Evolutionary conservation across 2,888 invertebrate species (phyloP), one percentile per base, ranked within the genome.

Genomic region (Drosophila mimica): DNA sequence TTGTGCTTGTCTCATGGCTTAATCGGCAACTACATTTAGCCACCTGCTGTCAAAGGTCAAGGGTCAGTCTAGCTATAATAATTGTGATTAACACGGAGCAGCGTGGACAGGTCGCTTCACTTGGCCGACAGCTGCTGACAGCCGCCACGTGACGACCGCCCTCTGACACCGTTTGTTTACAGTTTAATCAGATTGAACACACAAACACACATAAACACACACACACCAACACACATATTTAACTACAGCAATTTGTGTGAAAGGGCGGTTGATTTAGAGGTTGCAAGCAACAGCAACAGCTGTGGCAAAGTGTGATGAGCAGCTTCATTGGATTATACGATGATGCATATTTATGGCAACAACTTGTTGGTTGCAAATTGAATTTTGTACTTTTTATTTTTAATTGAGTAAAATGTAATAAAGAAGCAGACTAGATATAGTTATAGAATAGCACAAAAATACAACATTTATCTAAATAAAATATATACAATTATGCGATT

Each of bases 61-160:
- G 56, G 76, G 66, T 75, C 76, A 69, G 17, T 7, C 17, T 25
- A 25, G 15, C 31, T 28, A 40, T 51, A 36, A 30, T 48, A 46
- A 34, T 61, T 74, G 62, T 67, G 73, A 78, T 75, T 66, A 75
- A 66, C 52, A 43, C 51, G 36, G 43, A 57, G 59, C 34, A 38
- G 11, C 43, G 28, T 20, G 13, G 69, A 74, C 61, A 61, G 61
- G 58, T 68, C 61, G 48, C 56, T 60, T 58, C 66, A 60, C 66
- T 63, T 70, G 61, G 58, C 58, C 65, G 36, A 30, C 59, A 58
- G 48, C 66, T 38, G 53, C 15, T 25, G 63, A 59, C 78, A 54
- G 51, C 25, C 25, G 25, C 73, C 73, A 63, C 54, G 17, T 25
- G 66, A 31, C 34, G 48, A 49, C 38, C 38, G 46, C 65, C 31